Evolutionary conservation across 2,113 vertebrate genomes (phyloP).

Genomic region (Equus quagga): DNA sequence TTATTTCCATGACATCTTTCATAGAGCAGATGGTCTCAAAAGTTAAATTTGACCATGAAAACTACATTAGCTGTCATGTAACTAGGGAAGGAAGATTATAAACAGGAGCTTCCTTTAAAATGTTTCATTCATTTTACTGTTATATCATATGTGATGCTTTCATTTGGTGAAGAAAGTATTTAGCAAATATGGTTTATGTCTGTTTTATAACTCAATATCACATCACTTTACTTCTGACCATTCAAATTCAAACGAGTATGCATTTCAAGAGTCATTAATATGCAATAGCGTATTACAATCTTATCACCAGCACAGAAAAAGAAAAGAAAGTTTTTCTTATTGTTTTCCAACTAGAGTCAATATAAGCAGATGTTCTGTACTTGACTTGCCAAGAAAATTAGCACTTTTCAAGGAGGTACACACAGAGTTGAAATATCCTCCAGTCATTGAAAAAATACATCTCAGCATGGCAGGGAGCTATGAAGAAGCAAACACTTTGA

Average conservation of each 20-base stretch:
- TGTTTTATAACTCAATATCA: slow-evolving; percentile 36
- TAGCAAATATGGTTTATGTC: slow-evolving; percentile 61
- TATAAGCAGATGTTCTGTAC: slow-evolving; percentile 79
- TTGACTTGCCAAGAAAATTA: slow-evolving; percentile 79
- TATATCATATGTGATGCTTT: slow-evolving; percentile 58
- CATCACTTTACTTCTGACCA: slow-evolving; percentile 52
- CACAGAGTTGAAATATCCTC: slow-evolving; percentile 65
- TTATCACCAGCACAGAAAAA: slow-evolving; percentile 52
- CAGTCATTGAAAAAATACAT: slow-evolving; percentile 67
- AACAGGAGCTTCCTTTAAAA: slow-evolving; percentile 35
- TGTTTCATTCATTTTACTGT: slow-evolving; percentile 34
- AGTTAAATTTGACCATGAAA: slow-evolving; percentile 75
- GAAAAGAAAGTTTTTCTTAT: slow-evolving; percentile 19
- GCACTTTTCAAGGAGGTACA: slow-evolving; percentile 62
- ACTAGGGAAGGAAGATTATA: background rate
- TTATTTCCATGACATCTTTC: slow-evolving; percentile 71
- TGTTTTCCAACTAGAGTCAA: slow-evolving; percentile 63
- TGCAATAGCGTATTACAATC: background rate
- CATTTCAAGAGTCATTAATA: slow-evolving; percentile 39
- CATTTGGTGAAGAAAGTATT: background rate
- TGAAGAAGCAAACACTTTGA: slow-evolving; percentile 9
- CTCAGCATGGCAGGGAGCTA: slow-evolving; percentile 39
- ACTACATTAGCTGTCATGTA: slow-evolving; percentile 21
- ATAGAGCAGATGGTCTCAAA: slow-evolving; percentile 73
- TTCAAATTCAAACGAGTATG: background rate